These are phyloP conservation scores for Parambassis ranga DNA, from an alignment of 2,797 vertebrate genomes.

Conservation along the genomic window DNA sequence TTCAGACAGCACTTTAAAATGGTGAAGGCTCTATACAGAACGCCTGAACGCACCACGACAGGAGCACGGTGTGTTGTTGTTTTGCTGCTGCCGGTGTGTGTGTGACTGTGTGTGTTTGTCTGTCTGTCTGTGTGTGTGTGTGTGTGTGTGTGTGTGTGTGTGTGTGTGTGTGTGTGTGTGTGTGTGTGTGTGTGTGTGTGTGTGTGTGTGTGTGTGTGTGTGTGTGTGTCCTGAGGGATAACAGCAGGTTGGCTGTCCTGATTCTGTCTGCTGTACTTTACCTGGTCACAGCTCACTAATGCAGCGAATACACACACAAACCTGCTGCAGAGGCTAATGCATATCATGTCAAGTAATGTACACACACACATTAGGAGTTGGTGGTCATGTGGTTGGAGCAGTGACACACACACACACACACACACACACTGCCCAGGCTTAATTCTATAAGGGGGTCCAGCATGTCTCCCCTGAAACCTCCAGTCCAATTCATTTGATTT, in stretches of 20 bases:
- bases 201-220: too few relatives aligned
- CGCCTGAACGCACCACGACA: slow-evolving; percentile 12
- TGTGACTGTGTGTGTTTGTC: neutral
- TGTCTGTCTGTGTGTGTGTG: neutral
- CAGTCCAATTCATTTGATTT: slow-evolving; percentile 69
- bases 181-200: slow-evolving; percentile 7
- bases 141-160: neutral
- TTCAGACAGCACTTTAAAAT: too few relatives aligned
- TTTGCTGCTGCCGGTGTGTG: neutral
- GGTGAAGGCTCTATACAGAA: too few relatives aligned
- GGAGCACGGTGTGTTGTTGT: slow-evolving; percentile 7
- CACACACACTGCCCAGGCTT: slow-evolving; percentile 10
- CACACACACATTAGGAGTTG: neutral
- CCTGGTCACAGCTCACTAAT: slow-evolving; percentile 57
- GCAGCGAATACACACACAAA: slow-evolving; percentile 1
- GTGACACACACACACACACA: neutral
- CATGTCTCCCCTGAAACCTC: slow-evolving; percentile 61
- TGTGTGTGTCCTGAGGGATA: slow-evolving; percentile 52
- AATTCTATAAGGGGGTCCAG: slow-evolving; percentile 64
- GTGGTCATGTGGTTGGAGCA: neutral
- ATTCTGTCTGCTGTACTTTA: slow-evolving; percentile 64
- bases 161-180: slow-evolving; percentile 2
- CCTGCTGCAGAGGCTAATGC: slow-evolving; percentile 5
- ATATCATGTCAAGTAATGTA: neutral
- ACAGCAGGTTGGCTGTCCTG: slow-evolving; percentile 65